Evolutionary conservation across 1,140 invertebrate genomes (phyloP), one percentile per base, ranked within the genome.

Genomic region (Zaprionus tsacasi): DNA sequence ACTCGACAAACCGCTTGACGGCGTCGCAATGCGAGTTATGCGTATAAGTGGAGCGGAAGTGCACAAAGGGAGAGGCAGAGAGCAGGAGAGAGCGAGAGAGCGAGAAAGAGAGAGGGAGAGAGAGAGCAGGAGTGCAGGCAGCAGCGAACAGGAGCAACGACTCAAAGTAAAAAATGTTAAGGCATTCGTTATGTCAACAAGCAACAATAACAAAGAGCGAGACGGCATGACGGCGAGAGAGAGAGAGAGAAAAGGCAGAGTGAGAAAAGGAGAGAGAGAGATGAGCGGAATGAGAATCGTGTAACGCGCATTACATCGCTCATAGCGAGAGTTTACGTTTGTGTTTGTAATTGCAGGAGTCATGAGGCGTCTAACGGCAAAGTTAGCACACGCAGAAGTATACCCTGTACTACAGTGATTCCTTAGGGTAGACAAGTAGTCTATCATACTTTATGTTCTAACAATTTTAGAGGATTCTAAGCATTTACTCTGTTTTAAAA

Each of bases 181-280:
- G 83, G 77, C 80, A 88, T 88, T 89, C 85, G 83, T 88, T 88
- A 88, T 88, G 78, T 89, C 85, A 89, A 88, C 85, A 88, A 76
- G 83, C 83, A 89, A 85, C 85, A 87, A 87, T 87, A 65, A 65
- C 52, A 65, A 55, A 33, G 43, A 55, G 52, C 25, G 69, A 71
- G 66, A 68, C 45, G 58, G 59, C 36, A 50, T 15, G 40, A n/a
- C 21, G 70, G 10, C 21, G 65, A 36, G 58, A 64, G 21, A 45
- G n/a, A 36, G 25, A 43, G 30, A 58, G 10, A 40, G 58, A 38
- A 35, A 64, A 17, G 60, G 8, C 30, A 21, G 60, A 13, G 33
- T 15, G 21, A 17, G 40, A 36, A 55, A 11, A 48, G 43, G 38
- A 50, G 38, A 12, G 59, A 11, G 54, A 54, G 38, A 50, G 38